Evolutionary conservation across 2,888 invertebrate genomes (phyloP), one percentile per base, ranked within the genome.

Genomic region (Amorpha juglandis): DNA sequence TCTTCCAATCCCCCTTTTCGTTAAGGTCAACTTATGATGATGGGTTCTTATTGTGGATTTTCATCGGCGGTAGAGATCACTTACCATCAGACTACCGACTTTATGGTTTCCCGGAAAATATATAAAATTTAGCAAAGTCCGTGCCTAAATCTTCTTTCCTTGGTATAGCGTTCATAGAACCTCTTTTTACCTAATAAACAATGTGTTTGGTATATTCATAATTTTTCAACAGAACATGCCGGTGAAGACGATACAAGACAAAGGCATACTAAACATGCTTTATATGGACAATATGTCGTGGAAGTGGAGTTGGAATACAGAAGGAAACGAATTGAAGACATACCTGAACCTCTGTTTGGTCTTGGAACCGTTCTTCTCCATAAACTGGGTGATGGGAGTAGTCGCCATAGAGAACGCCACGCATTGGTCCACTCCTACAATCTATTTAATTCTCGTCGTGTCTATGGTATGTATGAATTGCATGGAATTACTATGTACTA

Each of bases 331-430:
- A 68, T 87, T 95, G 70, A 95, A 95, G 79, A 89, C 92, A 63
- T 94, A 95, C 72, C 83, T 95, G 68, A 94, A 95, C 78, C 85
- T 95, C 3, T 94, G 96, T 62, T 94, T 96, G 53, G 94, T 95
- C n/a, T 83, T 96, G 74, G 95, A 96, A 78, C 96, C 96, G 16
- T 94, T 95, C 71, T 96, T 96, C 77, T 95, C 95, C 12, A 94
- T 96, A 21, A 95, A 96, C 75, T 96, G 96, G 96, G 96, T 96
- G 73, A 94, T 96, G 85, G 95, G 95, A 0, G 96, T 96, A 6
- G 93, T 96, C 42, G 96, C 96, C 0, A 93, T 96, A 51, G 96
- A 96, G 80, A 96, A 96, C 78, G 94, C 95, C 1, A 88, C 94
- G 1, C 94, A 95, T 74, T 95, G 94, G 89, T 91, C 94, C 6